Conservation (phyloP, 2,797 vertebrate genomes). For the Takifugu ocellatus region DNA sequence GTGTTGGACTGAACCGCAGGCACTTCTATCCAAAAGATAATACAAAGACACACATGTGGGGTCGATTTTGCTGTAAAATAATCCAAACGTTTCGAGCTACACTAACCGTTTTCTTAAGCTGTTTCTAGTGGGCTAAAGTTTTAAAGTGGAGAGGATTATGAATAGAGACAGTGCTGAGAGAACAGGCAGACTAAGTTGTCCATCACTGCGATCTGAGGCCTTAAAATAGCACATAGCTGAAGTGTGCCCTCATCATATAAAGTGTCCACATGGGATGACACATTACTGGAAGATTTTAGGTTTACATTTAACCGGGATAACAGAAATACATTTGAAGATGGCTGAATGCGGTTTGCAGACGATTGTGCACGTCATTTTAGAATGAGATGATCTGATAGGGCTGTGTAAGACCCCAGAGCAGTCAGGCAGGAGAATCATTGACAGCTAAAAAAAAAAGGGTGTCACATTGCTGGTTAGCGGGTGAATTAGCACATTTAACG, state of each 20-base stretch:
- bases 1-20: slow-evolving; percentile 83
- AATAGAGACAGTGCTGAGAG: slow-evolving; percentile 41
- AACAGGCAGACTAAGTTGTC: slow-evolving; percentile 51
- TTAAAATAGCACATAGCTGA: slow-evolving; percentile 68
- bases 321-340: neutral
- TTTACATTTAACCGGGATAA: slow-evolving; percentile 11
- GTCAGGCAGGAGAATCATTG: too few relatives aligned
- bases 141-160: slow-evolving; percentile 40
- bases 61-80: too few relatives aligned
- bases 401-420: slow-evolving; percentile 8
- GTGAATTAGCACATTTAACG: too few relatives aligned
- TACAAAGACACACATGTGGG: too few relatives aligned
- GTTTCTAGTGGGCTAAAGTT: slow-evolving; percentile 12
- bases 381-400: slow-evolving; percentile 6
- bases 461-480: too few relatives aligned
- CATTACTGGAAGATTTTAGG: slow-evolving; percentile 21
- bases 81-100: too few relatives aligned
- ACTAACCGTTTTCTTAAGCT: slow-evolving; percentile 3
- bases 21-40: slow-evolving; percentile 61
- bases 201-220: slow-evolving; percentile 49
- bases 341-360: too few relatives aligned
- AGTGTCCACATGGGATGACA: slow-evolving; percentile 37
- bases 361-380: too few relatives aligned
- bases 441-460: too few relatives aligned
- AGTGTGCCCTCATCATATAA: slow-evolving; percentile 59